phyloP scores from a whole-genome alignment of 2,113 vertebrate genomes.

The Hippolais icterina region DNA sequence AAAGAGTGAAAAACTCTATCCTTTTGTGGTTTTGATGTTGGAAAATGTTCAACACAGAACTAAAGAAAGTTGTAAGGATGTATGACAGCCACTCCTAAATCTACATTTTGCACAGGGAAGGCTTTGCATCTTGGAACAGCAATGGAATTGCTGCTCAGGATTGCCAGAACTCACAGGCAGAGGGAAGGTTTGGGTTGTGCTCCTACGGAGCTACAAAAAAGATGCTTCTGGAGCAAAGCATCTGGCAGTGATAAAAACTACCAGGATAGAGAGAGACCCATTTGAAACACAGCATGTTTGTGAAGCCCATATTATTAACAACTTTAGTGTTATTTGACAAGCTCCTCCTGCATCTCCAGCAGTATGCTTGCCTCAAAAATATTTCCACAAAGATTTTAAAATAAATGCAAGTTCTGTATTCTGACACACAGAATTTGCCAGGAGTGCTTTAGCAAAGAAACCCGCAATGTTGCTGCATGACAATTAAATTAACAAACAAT shows the following conservation, averaged over 20 bases:
- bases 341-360: fast-evolving
- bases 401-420: not conserved
- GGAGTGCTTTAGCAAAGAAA: not conserved
- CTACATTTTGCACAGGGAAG: not conserved
- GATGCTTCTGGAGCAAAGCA: not conserved
- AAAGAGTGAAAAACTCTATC: not conserved
- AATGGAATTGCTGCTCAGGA: not conserved
- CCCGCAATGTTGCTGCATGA: not conserved
- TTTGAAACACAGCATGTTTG: not conserved
- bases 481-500: not conserved
- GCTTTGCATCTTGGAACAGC: not conserved
- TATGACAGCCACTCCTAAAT: not conserved
- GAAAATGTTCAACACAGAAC: not conserved
- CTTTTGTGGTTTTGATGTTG: not conserved
- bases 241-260: not conserved
- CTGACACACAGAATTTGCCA: not conserved
- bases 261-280: not conserved
- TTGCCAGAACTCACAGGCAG: not conserved
- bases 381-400: not conserved
- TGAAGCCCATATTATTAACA: not conserved
- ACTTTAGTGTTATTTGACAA: not conserved
- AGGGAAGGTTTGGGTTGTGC: not conserved
- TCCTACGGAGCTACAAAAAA: not conserved
- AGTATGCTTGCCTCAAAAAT: not conserved
- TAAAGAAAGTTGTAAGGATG: not conserved